These are phyloP conservation scores for Enteromius mattozi DNA, from an alignment of 2,797 vertebrate species.

Conservation along the genomic window DNA sequence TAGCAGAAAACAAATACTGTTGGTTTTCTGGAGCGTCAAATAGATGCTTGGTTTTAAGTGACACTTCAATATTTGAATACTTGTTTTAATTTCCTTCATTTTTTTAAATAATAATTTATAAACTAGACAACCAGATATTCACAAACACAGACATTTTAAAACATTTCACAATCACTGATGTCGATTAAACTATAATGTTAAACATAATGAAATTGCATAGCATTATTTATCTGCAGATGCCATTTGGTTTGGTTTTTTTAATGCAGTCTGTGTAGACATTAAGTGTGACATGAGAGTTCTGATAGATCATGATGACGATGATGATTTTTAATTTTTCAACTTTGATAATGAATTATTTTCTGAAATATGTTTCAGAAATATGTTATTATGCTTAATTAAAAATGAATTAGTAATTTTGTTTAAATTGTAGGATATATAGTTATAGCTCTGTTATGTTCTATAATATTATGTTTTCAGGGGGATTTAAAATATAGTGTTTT, in stretches of 20 bases:
- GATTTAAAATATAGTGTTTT: neutral
- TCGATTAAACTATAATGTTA: neutral
- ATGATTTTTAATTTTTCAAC: no score
- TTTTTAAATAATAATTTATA: neutral
- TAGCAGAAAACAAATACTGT: neutral
- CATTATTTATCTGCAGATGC: neutral
- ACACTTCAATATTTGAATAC: neutral
- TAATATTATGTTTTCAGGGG: neutral
- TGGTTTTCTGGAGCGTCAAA: neutral
- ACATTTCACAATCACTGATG: neutral
- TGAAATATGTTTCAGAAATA: no score
- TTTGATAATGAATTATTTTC: no score
- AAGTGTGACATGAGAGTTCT: no score
- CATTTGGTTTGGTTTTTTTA: neutral
- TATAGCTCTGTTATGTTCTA: neutral
- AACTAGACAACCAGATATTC: neutral
- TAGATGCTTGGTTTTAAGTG: neutral
- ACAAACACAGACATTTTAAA: neutral
- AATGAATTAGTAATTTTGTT: neutral
- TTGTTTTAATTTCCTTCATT: neutral
- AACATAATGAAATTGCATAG: neutral
- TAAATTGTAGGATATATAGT: neutral
- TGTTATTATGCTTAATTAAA: neutral
- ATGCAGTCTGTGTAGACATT: neutral
- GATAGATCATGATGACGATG: neutral